Conservation (phyloP, 2,797 vertebrate genomes). For the Falco concolor region DNA sequence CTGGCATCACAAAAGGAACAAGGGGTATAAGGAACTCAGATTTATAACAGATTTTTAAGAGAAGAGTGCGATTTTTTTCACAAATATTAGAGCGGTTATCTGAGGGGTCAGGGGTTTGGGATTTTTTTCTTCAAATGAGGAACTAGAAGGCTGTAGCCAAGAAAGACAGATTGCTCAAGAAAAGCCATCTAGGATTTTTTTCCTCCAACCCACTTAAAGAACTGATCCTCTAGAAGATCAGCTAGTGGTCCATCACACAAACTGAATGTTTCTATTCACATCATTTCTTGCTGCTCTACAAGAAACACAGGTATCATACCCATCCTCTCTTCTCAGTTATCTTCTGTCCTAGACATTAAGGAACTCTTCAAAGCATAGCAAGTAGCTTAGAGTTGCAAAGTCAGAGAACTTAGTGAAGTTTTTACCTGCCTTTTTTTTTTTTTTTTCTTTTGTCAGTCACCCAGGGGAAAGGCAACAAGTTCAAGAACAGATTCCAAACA, state of each 20-base stretch:
- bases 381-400: background rate
- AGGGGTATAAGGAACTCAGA: background rate
- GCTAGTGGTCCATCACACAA: background rate
- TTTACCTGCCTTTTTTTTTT: background rate
- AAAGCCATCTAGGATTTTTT: accelerated
- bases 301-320: background rate
- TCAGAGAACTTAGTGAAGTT: background rate
- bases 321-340: background rate
- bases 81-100: background rate
- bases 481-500: background rate
- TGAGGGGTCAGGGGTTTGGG: background rate
- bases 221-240: background rate
- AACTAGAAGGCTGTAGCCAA: background rate
- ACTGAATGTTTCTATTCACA: background rate
- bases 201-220: background rate
- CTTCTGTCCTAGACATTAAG: background rate
- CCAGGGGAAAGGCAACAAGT: background rate
- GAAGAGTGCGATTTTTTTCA: accelerated
- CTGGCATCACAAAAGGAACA: background rate
- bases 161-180: background rate
- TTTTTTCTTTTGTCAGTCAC: too few relatives aligned
- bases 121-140: background rate
- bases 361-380: background rate
- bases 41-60: background rate
- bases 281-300: background rate